Conservation (phyloP, 2,113 vertebrate genomes). For the Formicarius rufipectus region DNA sequence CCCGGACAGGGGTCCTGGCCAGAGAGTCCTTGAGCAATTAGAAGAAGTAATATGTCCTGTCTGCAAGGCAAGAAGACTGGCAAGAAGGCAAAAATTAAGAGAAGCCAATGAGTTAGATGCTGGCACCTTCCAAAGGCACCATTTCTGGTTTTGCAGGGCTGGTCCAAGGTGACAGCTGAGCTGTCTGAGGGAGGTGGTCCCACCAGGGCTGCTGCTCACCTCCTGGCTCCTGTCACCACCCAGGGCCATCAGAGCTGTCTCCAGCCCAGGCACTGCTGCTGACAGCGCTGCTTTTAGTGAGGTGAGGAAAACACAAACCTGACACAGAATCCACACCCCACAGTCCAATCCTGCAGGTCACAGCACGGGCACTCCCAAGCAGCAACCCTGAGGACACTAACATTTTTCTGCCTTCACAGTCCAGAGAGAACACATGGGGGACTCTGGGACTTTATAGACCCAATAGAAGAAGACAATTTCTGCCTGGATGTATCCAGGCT, state of each 20-base stretch:
- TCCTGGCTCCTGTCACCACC: background rate
- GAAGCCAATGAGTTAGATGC: background rate
- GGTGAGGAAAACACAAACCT: background rate
- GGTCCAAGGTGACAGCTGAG: background rate
- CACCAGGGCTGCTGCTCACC: background rate
- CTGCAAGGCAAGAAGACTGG: constrained; percentile 5
- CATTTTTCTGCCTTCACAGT: background rate
- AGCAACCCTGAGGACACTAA: background rate
- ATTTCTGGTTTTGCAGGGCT: background rate
- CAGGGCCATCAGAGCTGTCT: background rate
- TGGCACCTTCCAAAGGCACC: background rate
- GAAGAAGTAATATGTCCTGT: constrained; percentile 10
- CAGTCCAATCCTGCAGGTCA: background rate
- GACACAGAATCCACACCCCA: accelerated
- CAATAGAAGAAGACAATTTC: background rate
- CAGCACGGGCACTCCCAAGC: accelerated
- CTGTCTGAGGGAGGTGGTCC: background rate
- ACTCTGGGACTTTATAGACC: background rate
- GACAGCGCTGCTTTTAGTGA: background rate
- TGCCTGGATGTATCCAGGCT: background rate
- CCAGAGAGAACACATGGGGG: background rate
- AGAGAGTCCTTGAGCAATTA: background rate
- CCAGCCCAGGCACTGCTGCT: background rate
- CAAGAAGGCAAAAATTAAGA: constrained; percentile 13
- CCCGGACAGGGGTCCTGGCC: background rate